Evolutionary conservation across 2,797 vertebrate genomes (phyloP).

Genomic region (Psittacula derbiana): DNA sequence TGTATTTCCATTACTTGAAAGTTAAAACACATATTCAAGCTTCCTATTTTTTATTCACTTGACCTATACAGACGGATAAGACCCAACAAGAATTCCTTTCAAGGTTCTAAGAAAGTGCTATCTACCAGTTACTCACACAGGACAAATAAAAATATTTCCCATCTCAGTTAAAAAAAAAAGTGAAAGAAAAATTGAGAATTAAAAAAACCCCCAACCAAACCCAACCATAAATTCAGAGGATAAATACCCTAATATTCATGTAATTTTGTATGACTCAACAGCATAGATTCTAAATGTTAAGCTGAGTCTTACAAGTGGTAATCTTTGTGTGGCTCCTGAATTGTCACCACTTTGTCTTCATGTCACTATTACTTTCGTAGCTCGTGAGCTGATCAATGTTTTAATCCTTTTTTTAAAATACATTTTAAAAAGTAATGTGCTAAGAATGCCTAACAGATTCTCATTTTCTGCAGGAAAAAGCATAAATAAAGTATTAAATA

Average conservation of each 20-base stretch:
- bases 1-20: background rate
- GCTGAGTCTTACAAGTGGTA: background rate
- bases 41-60: background rate
- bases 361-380: background rate
- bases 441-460: background rate
- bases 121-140: background rate
- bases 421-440: background rate
- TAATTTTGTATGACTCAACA: constrained; percentile 19
- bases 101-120: background rate
- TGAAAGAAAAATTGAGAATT: background rate
- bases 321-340: background rate
- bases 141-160: background rate
- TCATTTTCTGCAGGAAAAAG: background rate
- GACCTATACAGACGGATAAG: background rate
- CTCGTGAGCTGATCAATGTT: constrained; percentile 6
- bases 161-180: background rate
- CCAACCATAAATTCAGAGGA: background rate
- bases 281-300: background rate
- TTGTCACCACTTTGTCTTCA: background rate
- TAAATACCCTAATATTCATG: background rate
- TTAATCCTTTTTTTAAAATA: background rate
- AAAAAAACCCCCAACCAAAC: background rate
- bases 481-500: background rate
- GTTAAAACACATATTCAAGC: background rate
- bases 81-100: background rate